Evolutionary conservation across 37 sponge, comb jelly and placozoan genomes (phyloP), one percentile per base, ranked within the genome.

Genomic region (Petrosia ficiformis): DNA sequence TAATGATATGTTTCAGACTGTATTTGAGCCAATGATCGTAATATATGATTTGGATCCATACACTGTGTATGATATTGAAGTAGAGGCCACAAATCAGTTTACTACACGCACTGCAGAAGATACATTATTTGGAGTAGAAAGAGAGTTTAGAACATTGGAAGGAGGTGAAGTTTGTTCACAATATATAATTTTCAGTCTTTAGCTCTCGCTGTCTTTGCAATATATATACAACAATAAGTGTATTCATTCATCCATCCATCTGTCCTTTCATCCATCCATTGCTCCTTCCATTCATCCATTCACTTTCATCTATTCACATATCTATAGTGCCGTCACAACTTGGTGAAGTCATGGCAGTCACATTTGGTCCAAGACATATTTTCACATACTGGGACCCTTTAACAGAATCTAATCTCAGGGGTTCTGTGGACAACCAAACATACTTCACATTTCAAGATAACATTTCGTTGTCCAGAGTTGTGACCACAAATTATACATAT

Each of bases 81-180:
- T 61, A 26, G 26, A 61, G 63, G 63, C 25, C 6, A 24, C n/a
- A 5, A 61, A 61, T n/a, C 5, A 26, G 63, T 61, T 61, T n/a
- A 26, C 63, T n/a, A n/a, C 6, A 5, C 5, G 5, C 5, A 5
- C 5, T 26, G n/a, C 6, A 26, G 63, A 61, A 26, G n/a, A n/a
- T n/a, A n/a, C n/a, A n/a, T 29, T 11, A 8, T n/a, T 26, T 61
- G 63, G 63, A n/a, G 6, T 6, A 8, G 28, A 11, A 26, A 5
- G 5, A 11, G 5, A 5, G 5, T 61, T 61, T 22, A 61, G 14
- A 22, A 61, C 63, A 24, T 6, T 29, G 11, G 63, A 61, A 61
- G 63, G 63, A 61, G 63, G 63, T 61, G 54, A 48, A 48, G 54
- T n/a, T n/a, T n/a, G n/a, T n/a, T n/a, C n/a, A n/a, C n/a, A n/a